A percentile compares a stretch with the other conserved stretches of the same genome.
These are phyloP conservation scores for Labrus mixtus DNA, from an alignment of 2,113 vertebrate genomes.

Conservation along the genomic window DNA sequence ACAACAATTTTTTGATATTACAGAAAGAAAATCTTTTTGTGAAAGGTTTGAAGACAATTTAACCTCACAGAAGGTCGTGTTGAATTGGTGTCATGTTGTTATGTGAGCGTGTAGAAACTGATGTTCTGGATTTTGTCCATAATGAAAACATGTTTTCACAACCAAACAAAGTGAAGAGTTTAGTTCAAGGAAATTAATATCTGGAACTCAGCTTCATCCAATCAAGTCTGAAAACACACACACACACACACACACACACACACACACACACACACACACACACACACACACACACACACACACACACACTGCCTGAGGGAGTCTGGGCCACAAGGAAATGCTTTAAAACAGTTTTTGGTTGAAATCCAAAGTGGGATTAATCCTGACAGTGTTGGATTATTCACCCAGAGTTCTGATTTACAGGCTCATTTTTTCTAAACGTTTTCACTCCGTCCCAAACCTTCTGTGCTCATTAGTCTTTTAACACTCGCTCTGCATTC, in stretches of 20 bases:
- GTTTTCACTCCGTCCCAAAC: conserved; percentile 50
- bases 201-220: not conserved
- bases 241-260: not conserved
- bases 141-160: too few species aligned
- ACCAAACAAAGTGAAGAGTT: not conserved
- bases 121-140: too few species aligned
- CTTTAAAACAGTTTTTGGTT: conserved; percentile 62
- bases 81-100: too few species aligned
- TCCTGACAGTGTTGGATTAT: conserved; percentile 17
- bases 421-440: conserved; percentile 28
- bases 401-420: conserved; percentile 43
- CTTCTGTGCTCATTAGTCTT: conserved; percentile 32
- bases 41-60: too few species aligned
- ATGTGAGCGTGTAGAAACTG: too few species aligned
- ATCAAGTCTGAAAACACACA: conserved; percentile 3
- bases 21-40: too few species aligned
- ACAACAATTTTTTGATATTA: too few species aligned
- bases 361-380: conserved; percentile 25
- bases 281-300: conserved; percentile 17
- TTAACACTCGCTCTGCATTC: conserved; percentile 19
- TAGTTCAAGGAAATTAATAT: not conserved
- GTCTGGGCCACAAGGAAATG: conserved; percentile 27
- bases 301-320: conserved; percentile 12
- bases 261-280: conserved; percentile 16
- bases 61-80: not conserved